Evolutionary conservation across 2,888 invertebrate species (phyloP).

Genomic region (Dastarcus helophoroides): DNA sequence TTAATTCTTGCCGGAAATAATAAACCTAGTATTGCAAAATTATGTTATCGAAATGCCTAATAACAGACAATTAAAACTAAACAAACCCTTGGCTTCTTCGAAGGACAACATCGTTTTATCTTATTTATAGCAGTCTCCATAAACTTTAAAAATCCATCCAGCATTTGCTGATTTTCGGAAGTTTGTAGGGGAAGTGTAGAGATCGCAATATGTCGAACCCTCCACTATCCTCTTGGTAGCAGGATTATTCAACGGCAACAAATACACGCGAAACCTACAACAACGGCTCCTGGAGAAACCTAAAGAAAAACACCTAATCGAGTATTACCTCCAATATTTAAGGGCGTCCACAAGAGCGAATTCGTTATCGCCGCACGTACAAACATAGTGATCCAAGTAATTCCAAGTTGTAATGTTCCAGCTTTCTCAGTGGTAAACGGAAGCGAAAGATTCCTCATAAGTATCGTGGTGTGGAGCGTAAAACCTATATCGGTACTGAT

Average conservation of each 20-base stretch:
- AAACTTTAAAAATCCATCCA: slow-evolving; percentile 67
- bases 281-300: too few species aligned
- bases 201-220: slow-evolving; percentile 65
- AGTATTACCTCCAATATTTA: slow-evolving; percentile 35
- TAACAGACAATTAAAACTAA: too few species aligned
- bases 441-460: slow-evolving; percentile 89
- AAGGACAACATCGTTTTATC: slow-evolving; percentile 60
- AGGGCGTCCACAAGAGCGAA: slow-evolving; percentile 77
- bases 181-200: slow-evolving; percentile 58
- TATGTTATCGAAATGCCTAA: too few species aligned
- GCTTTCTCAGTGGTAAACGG: too few species aligned
- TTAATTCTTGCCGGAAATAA: too few species aligned
- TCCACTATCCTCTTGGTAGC: slow-evolving; percentile 71
- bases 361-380: slow-evolving; percentile 86
- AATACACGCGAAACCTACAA: slow-evolving; percentile 70
- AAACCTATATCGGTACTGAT: slow-evolving; percentile 84
- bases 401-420: slow-evolving; percentile 57
- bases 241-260: slow-evolving; percentile 71
- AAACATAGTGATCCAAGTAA: slow-evolving; percentile 93
- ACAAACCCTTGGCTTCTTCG: slow-evolving; percentile 63
- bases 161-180: slow-evolving; percentile 51
- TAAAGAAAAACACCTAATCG: slow-evolving; percentile 5
- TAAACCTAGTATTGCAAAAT: too few species aligned
- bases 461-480: slow-evolving; percentile 85
- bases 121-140: slow-evolving; percentile 82